Evolutionary conservation across 2,797 vertebrate species (phyloP), one percentile per base, ranked within the genome.

Genomic region (Acanthiza pusilla): DNA sequence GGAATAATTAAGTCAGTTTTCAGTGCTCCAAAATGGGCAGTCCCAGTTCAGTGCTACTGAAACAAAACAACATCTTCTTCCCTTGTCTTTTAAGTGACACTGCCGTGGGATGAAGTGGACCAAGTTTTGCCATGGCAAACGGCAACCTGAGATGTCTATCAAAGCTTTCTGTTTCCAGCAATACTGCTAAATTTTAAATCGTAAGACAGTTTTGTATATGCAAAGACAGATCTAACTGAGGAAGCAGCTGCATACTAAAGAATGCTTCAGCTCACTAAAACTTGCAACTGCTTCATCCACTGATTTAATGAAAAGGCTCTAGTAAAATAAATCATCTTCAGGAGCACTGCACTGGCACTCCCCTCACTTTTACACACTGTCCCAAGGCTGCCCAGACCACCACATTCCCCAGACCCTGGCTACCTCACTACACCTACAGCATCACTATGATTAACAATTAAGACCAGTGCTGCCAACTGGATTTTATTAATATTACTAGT

Each of bases 351-450:
- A 8, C 25, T 48, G 79, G 73, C 11, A 53, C 21, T 16, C 16
- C 13, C 7, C 50, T 48, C 54, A 63, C 21, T 25, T n/a, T 26
- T 55, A 12, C 43, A 72, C 20, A 42, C 29, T 2, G 0, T 47
- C 40, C 27, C 20, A 71, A 71, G 34, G 36, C 55, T 65, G 40
- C 55, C 48, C n/a, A 51, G 48, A 62, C 20, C 14, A 13, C 57
- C 53, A 38, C 0, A 0, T 4, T 88, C 23, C 42, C 50, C 10
- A 7, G 38, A 38, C 7, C 30, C 51, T 5, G 0, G 43, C 16
- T 27, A 68, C 48, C n/a, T 34, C 3, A 0, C 50, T 68, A 30
- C 47, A 80, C 30, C 63, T 72, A n/a, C 32, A 78, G 68, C 9
- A 4, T 48, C 34, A 30, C 48, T 27, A 50, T 47, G 36, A 53